Evolutionary conservation across 2,888 invertebrate species (phyloP).

Genomic region (Stenotaenia linearis): DNA sequence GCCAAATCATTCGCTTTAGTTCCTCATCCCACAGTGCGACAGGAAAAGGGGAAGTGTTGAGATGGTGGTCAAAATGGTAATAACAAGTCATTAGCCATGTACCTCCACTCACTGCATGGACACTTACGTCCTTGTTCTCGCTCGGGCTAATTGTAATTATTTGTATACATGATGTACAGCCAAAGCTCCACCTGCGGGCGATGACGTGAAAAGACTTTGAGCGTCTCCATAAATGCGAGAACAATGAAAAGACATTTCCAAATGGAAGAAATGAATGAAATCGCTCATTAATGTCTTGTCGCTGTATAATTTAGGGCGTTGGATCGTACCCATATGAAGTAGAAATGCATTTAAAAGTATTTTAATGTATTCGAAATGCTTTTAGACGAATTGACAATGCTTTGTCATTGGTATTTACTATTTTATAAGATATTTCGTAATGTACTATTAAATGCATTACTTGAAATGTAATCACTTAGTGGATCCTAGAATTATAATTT

Average conservation of each 20-base stretch:
- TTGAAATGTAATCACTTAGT: too few relatives aligned
- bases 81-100: conserved; percentile 17
- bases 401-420: too few relatives aligned
- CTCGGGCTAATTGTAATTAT: conserved; percentile 15
- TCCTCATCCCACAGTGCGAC: conserved; percentile 4
- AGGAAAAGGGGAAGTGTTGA: neutral
- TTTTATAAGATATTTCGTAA: too few relatives aligned
- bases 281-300: neutral
- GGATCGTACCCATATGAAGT: neutral
- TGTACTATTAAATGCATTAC: too few relatives aligned
- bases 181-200: conserved; percentile 16
- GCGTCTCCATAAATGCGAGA: neutral
- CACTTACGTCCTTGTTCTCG: conserved; percentile 17
- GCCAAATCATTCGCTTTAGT: neutral
- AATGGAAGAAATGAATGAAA: neutral
- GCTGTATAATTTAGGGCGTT: neutral
- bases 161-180: conserved; percentile 3
- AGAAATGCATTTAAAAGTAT: too few relatives aligned
- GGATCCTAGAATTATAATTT: too few relatives aligned
- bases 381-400: too few relatives aligned
- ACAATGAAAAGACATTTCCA: neutral
- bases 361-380: too few relatives aligned
- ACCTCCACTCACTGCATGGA: neutral
- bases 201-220: conserved; percentile 26
- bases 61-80: conserved; percentile 20